Conservation (phyloP, 2,888 invertebrate genomes). For the Pachymerium ferrugineum region DNA sequence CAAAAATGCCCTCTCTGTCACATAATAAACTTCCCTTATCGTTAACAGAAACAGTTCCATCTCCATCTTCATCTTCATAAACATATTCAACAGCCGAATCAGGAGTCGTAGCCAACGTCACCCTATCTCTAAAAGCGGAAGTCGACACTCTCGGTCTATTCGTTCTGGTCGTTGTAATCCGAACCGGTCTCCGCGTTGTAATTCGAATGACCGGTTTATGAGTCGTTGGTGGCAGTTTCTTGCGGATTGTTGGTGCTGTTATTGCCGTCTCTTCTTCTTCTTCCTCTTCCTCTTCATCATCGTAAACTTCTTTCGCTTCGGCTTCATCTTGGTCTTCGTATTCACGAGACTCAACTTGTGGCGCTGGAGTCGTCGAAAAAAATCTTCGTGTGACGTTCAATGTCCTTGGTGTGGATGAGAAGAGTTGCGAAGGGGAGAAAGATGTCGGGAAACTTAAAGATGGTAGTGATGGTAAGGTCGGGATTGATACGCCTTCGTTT, state of each 20-base stretch:
- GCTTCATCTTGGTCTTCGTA: slow-evolving; percentile 28
- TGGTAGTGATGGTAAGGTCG: not conserved
- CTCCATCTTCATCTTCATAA: not conserved
- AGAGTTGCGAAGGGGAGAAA: not conserved
- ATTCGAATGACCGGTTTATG: slow-evolving; percentile 29
- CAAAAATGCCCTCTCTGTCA: slow-evolving; percentile 82
- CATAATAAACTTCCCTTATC: slow-evolving; percentile 73
- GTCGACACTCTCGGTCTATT: slow-evolving; percentile 32
- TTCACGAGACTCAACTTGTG: not conserved
- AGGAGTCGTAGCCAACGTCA: not conserved
- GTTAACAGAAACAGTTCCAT: slow-evolving; percentile 44
- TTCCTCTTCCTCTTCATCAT: slow-evolving; percentile 26
- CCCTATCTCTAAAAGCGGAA: slow-evolving; percentile 28
- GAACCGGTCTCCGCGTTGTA: slow-evolving; percentile 7
- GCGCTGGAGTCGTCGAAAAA: not conserved
- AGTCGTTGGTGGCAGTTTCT: not conserved
- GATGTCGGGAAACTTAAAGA: not conserved
- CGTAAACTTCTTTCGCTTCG: not conserved
- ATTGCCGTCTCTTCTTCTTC: slow-evolving; percentile 20
- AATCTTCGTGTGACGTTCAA: not conserved
- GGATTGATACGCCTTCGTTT: not conserved
- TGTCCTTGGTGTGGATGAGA: not conserved
- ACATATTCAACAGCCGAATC: not conserved
- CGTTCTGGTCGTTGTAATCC: slow-evolving; percentile 35
- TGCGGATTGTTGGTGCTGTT: slow-evolving; percentile 31